Evolutionary conservation across 2,113 vertebrate species (phyloP).

Genomic region (Myodes glareolus): DNA sequence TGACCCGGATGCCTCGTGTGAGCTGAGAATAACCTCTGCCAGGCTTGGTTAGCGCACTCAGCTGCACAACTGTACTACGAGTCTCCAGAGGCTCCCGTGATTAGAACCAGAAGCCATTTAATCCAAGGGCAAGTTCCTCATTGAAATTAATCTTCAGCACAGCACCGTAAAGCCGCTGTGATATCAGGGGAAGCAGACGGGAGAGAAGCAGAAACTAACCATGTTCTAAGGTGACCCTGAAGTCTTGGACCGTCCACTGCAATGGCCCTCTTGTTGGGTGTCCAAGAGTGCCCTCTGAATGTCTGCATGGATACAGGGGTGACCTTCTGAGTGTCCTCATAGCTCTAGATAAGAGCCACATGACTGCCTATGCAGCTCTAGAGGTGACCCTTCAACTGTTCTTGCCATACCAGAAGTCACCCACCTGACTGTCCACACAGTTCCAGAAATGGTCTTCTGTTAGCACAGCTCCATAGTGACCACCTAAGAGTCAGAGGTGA

Average conservation of each 20-base stretch:
- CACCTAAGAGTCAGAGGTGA: background rate
- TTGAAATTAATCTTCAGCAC: background rate
- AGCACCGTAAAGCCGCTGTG: background rate
- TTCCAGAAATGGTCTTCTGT: background rate
- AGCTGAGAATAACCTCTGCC: background rate
- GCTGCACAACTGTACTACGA: background rate
- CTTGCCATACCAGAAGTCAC: background rate
- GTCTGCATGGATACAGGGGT: background rate
- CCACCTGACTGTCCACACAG: background rate
- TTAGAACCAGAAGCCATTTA: background rate
- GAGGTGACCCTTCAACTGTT: background rate
- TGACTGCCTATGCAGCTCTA: background rate
- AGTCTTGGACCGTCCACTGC: rapidly evolving
- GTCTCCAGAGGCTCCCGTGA: background rate
- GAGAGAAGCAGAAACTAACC: background rate
- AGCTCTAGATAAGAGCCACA: background rate
- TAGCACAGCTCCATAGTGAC: background rate
- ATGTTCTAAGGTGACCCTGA: background rate
- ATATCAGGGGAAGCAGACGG: too few species aligned
- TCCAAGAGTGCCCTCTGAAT: background rate
- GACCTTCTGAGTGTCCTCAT: background rate
- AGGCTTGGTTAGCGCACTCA: background rate
- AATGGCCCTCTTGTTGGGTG: rapidly evolving
- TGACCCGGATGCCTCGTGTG: background rate
- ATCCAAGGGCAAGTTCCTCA: background rate